Base-by-base conservation (phyloP, 1,140 invertebrate species). In the Phortica variegata region DNA sequence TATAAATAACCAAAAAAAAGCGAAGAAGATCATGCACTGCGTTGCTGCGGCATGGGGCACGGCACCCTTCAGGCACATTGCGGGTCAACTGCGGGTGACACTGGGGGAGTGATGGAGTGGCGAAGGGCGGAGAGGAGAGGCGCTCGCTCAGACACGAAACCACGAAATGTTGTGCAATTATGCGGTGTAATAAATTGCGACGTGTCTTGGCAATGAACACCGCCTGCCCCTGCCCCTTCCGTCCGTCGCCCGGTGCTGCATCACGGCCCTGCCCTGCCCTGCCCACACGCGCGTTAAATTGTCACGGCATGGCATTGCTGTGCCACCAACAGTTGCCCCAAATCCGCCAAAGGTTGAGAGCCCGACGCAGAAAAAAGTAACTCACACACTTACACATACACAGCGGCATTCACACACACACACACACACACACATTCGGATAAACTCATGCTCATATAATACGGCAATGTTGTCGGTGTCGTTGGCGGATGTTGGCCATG, bases 161-260 rank as follows among this genome's bases (percentile, higher is more conserved):
- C 53, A 55, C 56, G 54, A 55, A 49, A 52, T 42, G 63, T 63
- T 68, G 65, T 68, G 63, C 63, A 68, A 68, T 68, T 68, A 68
- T 68, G 63, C 63, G 63, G 63, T 68, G 63, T 68, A 68, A 68
- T 68, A 68, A 68, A 68, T 68, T 68, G 63, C 49, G 47, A 56
- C 63, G 65, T 68, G 60, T 52, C 58, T 37, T 50, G 33, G 37
- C 36, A 19, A 45, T 29, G 23, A 26, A 5, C 10, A 26, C 23
- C 10, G 5, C 23, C 10, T 18, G 38, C 23, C 32, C 21, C 29
- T 20, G 5, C 44, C 46, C 23, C n/a, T 26, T 26, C 8, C 26
- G 29, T 36, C 43, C 8, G 6, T 8, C 12, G 19, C 10, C 8
- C 32, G 5, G 2, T 36, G 5, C 23, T 18, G 3, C 43, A n/a